Percentiles rank a stretch among this genome's conserved stretches.
Conservation (phyloP, 2,113 vertebrate genomes). For the Heptranchias perlo region DNA sequence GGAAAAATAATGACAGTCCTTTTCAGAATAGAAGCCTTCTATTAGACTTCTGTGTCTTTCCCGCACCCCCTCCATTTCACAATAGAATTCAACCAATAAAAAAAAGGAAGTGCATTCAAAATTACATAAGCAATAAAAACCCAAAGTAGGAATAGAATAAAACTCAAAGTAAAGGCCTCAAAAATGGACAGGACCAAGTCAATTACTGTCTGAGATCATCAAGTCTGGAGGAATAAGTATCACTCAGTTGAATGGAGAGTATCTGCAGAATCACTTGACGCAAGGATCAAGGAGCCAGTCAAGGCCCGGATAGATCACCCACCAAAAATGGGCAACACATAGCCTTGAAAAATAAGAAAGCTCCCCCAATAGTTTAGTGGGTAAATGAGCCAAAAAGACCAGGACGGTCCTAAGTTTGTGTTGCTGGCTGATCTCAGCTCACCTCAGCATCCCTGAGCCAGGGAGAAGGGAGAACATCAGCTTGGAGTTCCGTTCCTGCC, state of each 20-base stretch:
- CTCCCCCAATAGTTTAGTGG: no score
- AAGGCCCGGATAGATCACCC: not conserved
- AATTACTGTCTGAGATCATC: not conserved
- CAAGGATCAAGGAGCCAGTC: not conserved
- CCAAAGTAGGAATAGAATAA: not conserved
- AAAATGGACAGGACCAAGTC: not conserved
- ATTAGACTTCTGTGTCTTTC: not conserved
- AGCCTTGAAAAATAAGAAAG: no score
- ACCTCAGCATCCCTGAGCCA: no score
- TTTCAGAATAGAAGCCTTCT: not conserved
- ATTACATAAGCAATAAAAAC: not conserved
- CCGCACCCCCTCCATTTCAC: not conserved
- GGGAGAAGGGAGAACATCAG: no score
- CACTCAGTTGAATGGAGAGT: not conserved
- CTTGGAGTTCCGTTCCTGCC: no score
- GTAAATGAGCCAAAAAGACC: no score
- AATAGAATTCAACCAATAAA: not conserved
- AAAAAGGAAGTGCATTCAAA: not conserved
- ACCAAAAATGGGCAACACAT: not conserved
- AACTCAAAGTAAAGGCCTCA: not conserved
- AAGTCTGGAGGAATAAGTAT: not conserved
- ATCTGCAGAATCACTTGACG: not conserved
- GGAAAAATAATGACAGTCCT: not conserved
- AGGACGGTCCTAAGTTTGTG: no score
- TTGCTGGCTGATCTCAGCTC: no score